Evolutionary conservation across 1,140 invertebrate genomes (phyloP), one percentile per base, ranked within the genome.

Genomic region (Caerostris extrusa): DNA sequence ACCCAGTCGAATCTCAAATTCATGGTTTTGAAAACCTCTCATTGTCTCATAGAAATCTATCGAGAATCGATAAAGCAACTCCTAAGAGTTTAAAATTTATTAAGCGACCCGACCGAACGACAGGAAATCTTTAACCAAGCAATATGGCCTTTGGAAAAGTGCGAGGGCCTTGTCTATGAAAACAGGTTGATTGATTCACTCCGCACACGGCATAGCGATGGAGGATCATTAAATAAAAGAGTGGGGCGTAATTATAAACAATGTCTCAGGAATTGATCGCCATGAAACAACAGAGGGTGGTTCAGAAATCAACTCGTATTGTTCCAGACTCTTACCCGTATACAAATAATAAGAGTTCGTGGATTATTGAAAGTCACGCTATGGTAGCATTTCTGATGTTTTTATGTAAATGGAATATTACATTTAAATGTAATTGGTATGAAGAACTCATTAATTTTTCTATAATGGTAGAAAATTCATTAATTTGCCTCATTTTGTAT

Each of bases 1-100:
- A 77, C 71, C 50, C 53, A 77, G 34, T 77, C 71, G 71, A 53
- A 50, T 50, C 71, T 12, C 71, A 77, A 77, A 5, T 77, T 77
- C 19, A 77, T 17, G 7, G 67, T 69, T 71, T 34, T 71, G 67
- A 71, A 34, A 77, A 77, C 71, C 71, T 77, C 71, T 77, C 71
- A 77, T 77, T 77, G 71, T 77, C 19, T 50, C 34, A 77, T 50
- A 77, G 71, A 77, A 77, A 77, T 53, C 8, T 77, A 77, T 77
- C 8, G 71, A 77, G 10, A 77, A 77, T 77, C 71, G 50, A 77
- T 77, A 50, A 53, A 77, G 53, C 8, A 34, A 77, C 50, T 77
- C 71, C 50, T 34, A 8, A 77, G 71, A 77, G 71, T 77, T 77
- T 77, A 77, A 77, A 77, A 77, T 77, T 77, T 77, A 77, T 77